Evolutionary conservation across 2,888 invertebrate species (phyloP), one percentile per base, ranked within the genome.

Genomic region (Scaptomyza parva): DNA sequence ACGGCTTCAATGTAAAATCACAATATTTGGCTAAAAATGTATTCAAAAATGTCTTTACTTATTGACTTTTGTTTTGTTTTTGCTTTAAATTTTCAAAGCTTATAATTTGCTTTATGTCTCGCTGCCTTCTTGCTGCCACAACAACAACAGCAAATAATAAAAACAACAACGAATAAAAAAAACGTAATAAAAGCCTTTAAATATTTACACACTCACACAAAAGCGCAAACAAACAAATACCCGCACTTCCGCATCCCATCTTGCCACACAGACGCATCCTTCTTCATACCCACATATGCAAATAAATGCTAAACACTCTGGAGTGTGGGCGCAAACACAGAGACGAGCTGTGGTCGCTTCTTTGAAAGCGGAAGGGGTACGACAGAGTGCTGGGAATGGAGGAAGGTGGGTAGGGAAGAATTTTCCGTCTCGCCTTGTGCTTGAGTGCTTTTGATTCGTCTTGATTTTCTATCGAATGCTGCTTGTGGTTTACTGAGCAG

Each of bases 151-250:
- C 35, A 22, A 2, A 8, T 8, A 30, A 43, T 45, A 68, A 58
- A 66, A 76, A 74, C 71, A 22, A n/a, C 47, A 2, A 40, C 20
- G 8, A 2, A 8, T 8, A 30, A 43, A 50, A 68, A 58, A 66
- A 76, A 74, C 71, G 84, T 84, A 86, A 81, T 86, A 83, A 83
- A 80, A 58, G 68, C 43, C 71, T 64, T 83, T 83, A 75, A 81
- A 86, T 81, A 86, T 81, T 81, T 81, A 69, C 86, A 62, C 64
- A 65, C 65, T 48, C 69, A 65, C 78, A 80, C 75, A 86, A 80
- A 83, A 86, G 78, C 61, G 71, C 84, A 81, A 86, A 86, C 63
- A 81, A 69, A 77, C 66, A 68, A 70, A 78, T 54, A 61, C 48
- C 59, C 57, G 22, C 52, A 69, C 74, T 67, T 58, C 26, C 48